A percentile compares a stretch with the other conserved stretches of the same genome.
These are phyloP conservation scores for Pituophis catenifer DNA, from an alignment of 2,113 vertebrate species.

Conservation along the genomic window DNA sequence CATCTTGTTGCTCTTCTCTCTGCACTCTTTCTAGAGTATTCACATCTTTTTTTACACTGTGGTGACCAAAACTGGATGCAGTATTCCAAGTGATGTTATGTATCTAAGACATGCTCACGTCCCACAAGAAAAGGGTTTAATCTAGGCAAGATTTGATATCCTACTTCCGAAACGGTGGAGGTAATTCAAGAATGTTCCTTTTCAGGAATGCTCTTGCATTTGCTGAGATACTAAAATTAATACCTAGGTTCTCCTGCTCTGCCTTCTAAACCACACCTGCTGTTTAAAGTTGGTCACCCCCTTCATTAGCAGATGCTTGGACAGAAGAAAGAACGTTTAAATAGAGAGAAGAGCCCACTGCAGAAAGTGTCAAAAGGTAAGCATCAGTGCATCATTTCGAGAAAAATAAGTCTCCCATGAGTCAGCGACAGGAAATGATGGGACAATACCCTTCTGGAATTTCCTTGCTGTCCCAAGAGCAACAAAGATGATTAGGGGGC, in stretches of 20 bases:
- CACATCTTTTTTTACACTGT: too few species aligned
- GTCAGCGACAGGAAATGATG: not conserved
- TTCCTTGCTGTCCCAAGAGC: too few species aligned
- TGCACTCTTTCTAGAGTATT: too few species aligned
- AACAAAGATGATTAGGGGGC: too few species aligned
- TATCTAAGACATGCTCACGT: not conserved
- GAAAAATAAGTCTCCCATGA: not conserved
- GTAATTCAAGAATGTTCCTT: not conserved
- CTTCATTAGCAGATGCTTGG: not conserved
- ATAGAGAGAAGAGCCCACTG: not conserved
- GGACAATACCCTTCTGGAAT: not conserved
- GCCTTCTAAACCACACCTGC: not conserved
- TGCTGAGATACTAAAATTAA: not conserved
- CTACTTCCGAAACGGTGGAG: not conserved
- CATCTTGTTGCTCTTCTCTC: too few species aligned
- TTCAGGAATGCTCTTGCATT: not conserved
- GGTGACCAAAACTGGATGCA: too few species aligned
- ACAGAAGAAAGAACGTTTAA: not conserved
- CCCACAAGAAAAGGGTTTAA: not conserved
- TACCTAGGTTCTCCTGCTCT: not conserved
- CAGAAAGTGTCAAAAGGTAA: not conserved
- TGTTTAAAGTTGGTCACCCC: not conserved
- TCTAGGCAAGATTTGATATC: not conserved
- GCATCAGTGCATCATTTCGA: not conserved
- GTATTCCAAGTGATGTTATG: not conserved